Percentiles rank a stretch among this genome's conserved stretches.
These are phyloP conservation scores for Lamprologus sp. DNA, from an alignment of 2,113 vertebrate genomes.

Conservation along the genomic window DNA sequence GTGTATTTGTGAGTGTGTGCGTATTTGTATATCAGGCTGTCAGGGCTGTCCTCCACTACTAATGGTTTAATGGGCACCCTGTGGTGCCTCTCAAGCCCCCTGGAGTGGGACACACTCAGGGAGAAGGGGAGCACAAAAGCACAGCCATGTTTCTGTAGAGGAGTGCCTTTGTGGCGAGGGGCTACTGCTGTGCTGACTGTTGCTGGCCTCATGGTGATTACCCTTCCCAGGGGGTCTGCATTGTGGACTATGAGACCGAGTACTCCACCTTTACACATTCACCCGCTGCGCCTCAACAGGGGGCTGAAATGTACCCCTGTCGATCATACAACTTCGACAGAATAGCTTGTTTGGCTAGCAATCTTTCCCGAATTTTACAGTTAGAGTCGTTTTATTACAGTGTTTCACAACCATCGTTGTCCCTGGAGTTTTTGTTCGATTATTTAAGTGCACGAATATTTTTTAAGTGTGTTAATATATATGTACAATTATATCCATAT, in stretches of 20 bases:
- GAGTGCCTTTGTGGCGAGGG: slow-evolving; percentile 58
- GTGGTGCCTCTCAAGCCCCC: slow-evolving; percentile 67
- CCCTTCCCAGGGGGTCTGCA: slow-evolving; percentile 62
- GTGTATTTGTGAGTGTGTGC: slow-evolving; percentile 5
- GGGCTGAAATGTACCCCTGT: slow-evolving; percentile 48
- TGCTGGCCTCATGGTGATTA: slow-evolving; percentile 73
- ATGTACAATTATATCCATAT: background rate
- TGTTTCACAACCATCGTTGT: background rate
- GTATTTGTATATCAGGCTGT: slow-evolving; percentile 52
- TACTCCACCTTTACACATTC: slow-evolving; percentile 71
- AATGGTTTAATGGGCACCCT: slow-evolving; percentile 74
- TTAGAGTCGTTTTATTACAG: background rate
- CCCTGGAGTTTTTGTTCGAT: background rate
- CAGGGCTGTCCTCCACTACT: slow-evolving; percentile 58
- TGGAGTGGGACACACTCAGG: slow-evolving; percentile 57
- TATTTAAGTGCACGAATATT: background rate
- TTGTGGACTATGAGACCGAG: slow-evolving; percentile 60
- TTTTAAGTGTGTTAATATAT: background rate
- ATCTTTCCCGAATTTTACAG: background rate
- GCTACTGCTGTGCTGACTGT: slow-evolving; percentile 61
- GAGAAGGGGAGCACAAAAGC: slow-evolving; percentile 60
- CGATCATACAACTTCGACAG: slow-evolving; percentile 33
- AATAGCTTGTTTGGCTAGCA: background rate
- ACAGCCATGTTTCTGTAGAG: slow-evolving; percentile 57
- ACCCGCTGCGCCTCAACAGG: slow-evolving; percentile 51